Base-by-base conservation (phyloP, 2,797 vertebrate genomes). In the Anguilla pacifica region DNA sequence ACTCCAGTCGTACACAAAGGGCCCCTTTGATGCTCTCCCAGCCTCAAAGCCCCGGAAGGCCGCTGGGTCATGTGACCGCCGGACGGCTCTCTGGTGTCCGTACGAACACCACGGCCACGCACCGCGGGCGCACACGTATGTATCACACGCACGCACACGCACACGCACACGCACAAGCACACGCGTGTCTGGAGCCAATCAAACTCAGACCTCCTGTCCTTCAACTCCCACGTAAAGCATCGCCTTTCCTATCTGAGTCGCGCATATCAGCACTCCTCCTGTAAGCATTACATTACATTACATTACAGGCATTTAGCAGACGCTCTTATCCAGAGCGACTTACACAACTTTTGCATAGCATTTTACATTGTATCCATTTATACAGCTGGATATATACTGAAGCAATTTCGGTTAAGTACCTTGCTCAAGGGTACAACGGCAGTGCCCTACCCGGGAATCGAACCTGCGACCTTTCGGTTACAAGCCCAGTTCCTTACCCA, bases 1-100 rank as follows among this genome's bases (percentile, higher is more conserved):
- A 91, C 74, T 25, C 82, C 89, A 91, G 82, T 77, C 7, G 57
- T 89, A 93, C 95, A 95, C 94, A 95, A 95, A 95, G 91, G 35
- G 70, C 87, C 90, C 93, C 91, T 94, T 94, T 94, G 93, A 96
- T 93, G 89, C 92, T 89, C 7, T 1, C 67, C 89, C 85, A 82
- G 86, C 87, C 90, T 94, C 77, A 92, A 88, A 91, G 84, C 92
- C 88, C 86, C 86, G 46, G 87, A 83, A 57, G 46, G 84, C 91
- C 88, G 90, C 88, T 93, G 86, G 88, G 86, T 92, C 91, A 94
- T 91, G 92, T 93, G 93, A 94, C 49, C 86, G 46, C 86, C 84
- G 22, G 64, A 43, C 67, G 51, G 22, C 88, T 2, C 1, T 72
- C 86, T 55, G 85, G 43, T 43, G 6, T 84, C 86, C 86, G 0